Base-by-base conservation (phyloP, 2,797 vertebrate species). In the Salmo trutta region DNA sequence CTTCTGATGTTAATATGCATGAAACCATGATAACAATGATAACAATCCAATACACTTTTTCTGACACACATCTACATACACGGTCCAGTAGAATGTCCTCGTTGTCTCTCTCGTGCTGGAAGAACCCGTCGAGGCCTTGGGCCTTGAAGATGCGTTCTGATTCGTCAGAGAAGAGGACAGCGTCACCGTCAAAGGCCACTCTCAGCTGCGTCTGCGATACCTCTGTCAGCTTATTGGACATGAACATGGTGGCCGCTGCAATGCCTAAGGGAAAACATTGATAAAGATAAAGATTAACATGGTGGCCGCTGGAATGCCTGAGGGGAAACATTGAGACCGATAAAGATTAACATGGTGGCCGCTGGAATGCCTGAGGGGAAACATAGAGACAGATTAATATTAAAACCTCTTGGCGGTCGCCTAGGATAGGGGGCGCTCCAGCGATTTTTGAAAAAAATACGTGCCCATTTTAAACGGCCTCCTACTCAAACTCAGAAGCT, bases 131-230 rank as follows among this genome's bases (percentile, higher is more conserved):
- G 83, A 99, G 93, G 29, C 98, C 98, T 0, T 98, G 98, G 75
- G 97, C 96, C 84, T 99, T 99, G 80, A 98, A 97, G 5, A 99
- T 99, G 84, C 96, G 96, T 82, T 99, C 98, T 0, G 98, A 99
- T 86, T 99, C 98, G 0, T 99, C 98, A 0, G 98, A 99, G 89
- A 99, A 99, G 59, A 99, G 97, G 47, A 99, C 98, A 0, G 98
- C 98, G 0, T 99, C 98, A 0, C 98, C 98, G 0, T 99, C 98
- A 3, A 99, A 99, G 0, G 98, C 98, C 80, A 99, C 98, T 0
- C 97, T 93, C 81, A 99, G 94, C 93, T 99, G 97, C 1, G 92
- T 93, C 89, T 98, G 94, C 0, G 96, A 96, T 15, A 99, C 95
- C 52, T 94, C 93, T 15, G 95, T 92, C 27, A 94, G 90, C 77